These are phyloP conservation scores for Prolemur simus DNA, from an alignment of 2,113 vertebrate genomes.

Conservation along the genomic window DNA sequence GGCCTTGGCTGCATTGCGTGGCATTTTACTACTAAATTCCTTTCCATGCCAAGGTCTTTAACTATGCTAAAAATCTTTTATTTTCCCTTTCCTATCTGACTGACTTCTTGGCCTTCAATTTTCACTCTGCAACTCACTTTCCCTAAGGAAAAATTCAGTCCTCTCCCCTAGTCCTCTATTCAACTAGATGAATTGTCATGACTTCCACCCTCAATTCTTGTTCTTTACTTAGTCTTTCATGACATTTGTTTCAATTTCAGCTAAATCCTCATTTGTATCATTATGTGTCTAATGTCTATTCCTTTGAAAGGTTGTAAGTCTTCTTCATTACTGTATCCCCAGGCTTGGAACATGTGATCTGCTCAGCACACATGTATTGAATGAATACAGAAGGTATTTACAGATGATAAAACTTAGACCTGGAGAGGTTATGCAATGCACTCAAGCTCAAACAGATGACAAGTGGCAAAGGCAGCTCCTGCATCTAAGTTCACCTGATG, in stretches of 20 bases:
- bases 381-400: background rate
- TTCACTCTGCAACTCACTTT: background rate
- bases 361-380: background rate
- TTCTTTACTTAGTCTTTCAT: background rate
- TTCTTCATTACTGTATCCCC: background rate
- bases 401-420: background rate
- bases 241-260: background rate
- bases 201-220: background rate
- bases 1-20: background rate
- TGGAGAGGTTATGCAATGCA: background rate
- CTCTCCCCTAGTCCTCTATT: background rate
- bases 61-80: background rate
- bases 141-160: background rate
- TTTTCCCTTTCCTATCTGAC: background rate
- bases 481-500: background rate
- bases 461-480: background rate
- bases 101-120: background rate
- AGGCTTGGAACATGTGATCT: background rate
- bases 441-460: background rate
- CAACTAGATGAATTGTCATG: background rate
- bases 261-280: background rate
- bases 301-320: background rate
- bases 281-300: background rate
- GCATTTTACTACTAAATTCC: background rate
- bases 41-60: background rate